A percentile compares a stretch with the other conserved stretches of the same genome.
These are phyloP conservation scores for Prionailurus bengalensis DNA, from an alignment of 2,113 vertebrate species.

Conservation along the genomic window DNA sequence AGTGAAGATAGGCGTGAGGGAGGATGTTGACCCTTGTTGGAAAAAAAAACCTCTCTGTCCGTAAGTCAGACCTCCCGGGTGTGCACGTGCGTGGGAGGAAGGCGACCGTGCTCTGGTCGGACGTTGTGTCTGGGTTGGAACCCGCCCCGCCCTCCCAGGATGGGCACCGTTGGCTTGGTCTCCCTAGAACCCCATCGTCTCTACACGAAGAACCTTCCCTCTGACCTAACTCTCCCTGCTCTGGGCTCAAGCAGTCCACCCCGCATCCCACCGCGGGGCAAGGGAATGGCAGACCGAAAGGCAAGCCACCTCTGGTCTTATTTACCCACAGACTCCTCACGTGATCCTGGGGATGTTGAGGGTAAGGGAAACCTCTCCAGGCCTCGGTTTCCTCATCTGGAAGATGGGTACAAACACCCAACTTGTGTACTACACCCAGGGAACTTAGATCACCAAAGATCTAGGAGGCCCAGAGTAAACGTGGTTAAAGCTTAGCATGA, in stretches of 20 bases:
- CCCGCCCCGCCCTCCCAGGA: too few relatives aligned
- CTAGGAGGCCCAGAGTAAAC: not conserved
- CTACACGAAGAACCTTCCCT: not conserved
- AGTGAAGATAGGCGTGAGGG: not conserved
- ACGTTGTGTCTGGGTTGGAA: not conserved
- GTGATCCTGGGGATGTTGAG: not conserved
- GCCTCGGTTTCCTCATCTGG: not conserved
- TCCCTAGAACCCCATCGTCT: not conserved
- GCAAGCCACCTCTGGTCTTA: not conserved
- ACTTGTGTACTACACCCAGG: not conserved
- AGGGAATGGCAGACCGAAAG: not conserved
- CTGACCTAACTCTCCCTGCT: not conserved
- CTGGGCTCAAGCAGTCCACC: not conserved
- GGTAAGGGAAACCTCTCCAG: accelerated
- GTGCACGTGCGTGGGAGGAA: accelerated
- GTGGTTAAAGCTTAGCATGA: accelerated
- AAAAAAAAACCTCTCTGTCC: not conserved
- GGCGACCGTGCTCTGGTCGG: accelerated
- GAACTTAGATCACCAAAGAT: not conserved
- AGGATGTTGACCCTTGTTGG: not conserved
- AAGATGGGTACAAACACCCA: not conserved
- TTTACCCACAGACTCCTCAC: not conserved
- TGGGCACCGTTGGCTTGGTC: accelerated
- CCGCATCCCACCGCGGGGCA: not conserved
- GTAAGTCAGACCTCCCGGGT: not conserved